These are phyloP conservation scores for Xiphorhynchus elegans DNA, from an alignment of 2,113 vertebrate genomes.

Conservation along the genomic window DNA sequence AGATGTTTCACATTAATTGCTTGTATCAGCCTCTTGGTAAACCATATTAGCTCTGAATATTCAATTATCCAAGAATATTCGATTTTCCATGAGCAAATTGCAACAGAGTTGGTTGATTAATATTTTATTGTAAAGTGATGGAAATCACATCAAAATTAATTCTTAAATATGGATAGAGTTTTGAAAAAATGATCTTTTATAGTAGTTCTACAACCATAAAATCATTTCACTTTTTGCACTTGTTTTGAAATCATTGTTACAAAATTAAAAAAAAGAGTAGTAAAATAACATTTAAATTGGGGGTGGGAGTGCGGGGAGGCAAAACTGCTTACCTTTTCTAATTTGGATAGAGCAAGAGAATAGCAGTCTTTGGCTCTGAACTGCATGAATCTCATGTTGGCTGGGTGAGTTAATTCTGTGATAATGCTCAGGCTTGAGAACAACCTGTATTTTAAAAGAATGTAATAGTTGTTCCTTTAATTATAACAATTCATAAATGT, in stretches of 20 bases:
- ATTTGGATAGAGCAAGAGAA: conserved; percentile 92
- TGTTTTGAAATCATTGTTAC: not conserved
- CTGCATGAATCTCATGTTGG: conserved; percentile 99
- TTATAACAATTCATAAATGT: not conserved
- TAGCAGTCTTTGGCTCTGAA: conserved; percentile 98
- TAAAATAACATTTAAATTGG: not conserved
- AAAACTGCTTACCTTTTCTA: conserved; percentile 89
- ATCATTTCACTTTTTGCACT: not conserved
- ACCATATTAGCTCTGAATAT: not conserved
- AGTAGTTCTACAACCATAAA: not conserved
- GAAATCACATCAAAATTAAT: not conserved
- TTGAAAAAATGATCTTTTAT: not conserved
- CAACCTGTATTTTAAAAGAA: conserved; percentile 77
- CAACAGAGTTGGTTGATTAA: not conserved
- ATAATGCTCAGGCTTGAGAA: conserved; percentile 98
- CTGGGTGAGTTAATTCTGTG: conserved; percentile 95
- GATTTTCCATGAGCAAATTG: not conserved
- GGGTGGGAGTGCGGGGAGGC: not conserved
- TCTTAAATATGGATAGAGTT: not conserved
- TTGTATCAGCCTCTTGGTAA: not conserved
- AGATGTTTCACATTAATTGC: not conserved
- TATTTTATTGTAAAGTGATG: not conserved
- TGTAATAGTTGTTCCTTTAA: not conserved
- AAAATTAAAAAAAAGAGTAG: not conserved
- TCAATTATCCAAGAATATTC: not conserved